phyloP scores from a whole-genome alignment of 2,113 vertebrate genomes.

The Ptyas mucosa region DNA sequence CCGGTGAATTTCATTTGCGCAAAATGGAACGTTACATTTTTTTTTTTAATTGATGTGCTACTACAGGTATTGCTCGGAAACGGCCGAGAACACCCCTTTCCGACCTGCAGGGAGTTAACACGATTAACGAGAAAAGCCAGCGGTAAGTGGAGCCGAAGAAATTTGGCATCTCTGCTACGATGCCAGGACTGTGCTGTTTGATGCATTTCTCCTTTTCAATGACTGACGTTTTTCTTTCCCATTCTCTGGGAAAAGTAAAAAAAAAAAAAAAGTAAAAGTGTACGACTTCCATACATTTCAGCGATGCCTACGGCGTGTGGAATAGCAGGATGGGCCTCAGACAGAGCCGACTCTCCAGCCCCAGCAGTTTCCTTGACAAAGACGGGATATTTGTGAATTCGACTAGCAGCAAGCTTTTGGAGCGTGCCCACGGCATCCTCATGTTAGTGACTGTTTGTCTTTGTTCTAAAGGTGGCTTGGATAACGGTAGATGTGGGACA shows the following conservation, averaged over 20 bases:
- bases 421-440: constrained; percentile 95
- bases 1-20: constrained; percentile 11
- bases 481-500: neutral
- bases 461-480: neutral
- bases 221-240: fast-evolving
- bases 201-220: fast-evolving
- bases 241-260: neutral
- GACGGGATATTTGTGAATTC: constrained; percentile 89
- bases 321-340: constrained; percentile 77
- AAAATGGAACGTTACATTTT: constrained; percentile 13
- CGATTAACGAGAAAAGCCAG: constrained; percentile 79
- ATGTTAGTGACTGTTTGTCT: constrained; percentile 80
- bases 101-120: constrained; percentile 90
- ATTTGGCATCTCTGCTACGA: neutral
- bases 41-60: constrained; percentile 50
- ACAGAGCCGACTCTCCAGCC: constrained; percentile 70
- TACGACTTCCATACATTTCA: constrained; percentile 42
- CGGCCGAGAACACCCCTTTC: constrained; percentile 86
- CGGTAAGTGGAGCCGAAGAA: constrained; percentile 73
- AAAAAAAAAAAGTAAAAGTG: no score
- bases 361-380: constrained; percentile 77
- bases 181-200: neutral
- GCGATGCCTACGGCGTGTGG: constrained; percentile 77
- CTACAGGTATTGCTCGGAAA: constrained; percentile 82
- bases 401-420: constrained; percentile 91